Evolutionary conservation across 2,797 vertebrate genomes (phyloP), one percentile per base, ranked within the genome.

Genomic region (Phataginus tricuspis): DNA sequence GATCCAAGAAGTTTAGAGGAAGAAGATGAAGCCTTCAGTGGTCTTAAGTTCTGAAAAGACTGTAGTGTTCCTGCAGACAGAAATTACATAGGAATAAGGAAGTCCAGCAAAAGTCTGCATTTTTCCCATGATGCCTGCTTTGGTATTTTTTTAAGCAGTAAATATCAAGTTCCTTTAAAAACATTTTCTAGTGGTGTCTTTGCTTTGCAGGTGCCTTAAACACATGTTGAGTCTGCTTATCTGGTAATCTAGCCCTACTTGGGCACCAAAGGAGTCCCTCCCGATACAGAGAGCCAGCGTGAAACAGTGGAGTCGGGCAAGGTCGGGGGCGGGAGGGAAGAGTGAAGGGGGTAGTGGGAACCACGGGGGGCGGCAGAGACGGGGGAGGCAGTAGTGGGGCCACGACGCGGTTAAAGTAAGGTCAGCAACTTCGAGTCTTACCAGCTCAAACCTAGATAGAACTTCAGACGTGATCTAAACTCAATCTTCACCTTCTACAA

Each of bases 81-180:
- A 96, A 96, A 79, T 45, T 4, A 75, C 85, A 27, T 39, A 95
- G 83, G 53, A 49, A n/a, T 37, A 86, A 77, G 37, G 64, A 96
- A 61, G 55, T 79, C 53, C 49, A 86, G 37, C 23, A 78, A 80
- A 95, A 75, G 59, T 61, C 55, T 64, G 29, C 23, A 57, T 16
- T 4, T 1, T 4, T 9, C 53, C 31, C 68, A 88, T 6, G 39
- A 66, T 13, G 19, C 84, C 0, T 37, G 71, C 21, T 77, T 63
- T 45, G 45, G 42, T 55, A n/a, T 49, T 77, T 77, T 87, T 42
- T 85, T n/a, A 69, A 96, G 55, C 13, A 90, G 10, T 34, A n/a
- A 71, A 10, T 77, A 95, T 29, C 63, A 51, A 29, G 86, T 92
- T 90, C 39, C 82, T 94, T 37, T 39, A 37, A 59, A 96, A 95